Evolutionary conservation across 64 coral and sea anemone species (phyloP).

Genomic region (Montipora cactus): DNA sequence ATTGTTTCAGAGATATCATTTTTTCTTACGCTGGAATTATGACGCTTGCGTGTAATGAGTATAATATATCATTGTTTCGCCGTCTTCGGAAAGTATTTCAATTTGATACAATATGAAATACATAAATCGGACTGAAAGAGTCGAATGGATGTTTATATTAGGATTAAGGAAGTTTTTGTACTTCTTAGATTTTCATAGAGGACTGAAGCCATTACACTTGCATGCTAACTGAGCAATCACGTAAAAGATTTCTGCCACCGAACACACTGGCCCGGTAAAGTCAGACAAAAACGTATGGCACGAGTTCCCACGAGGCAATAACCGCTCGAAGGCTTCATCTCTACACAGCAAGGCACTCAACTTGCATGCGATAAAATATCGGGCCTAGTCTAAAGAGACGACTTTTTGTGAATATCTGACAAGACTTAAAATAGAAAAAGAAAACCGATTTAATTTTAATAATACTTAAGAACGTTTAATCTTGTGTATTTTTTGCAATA

Average conservation of each 20-base stretch:
- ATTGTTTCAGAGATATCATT: not conserved
- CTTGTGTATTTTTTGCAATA: conserved; percentile 19
- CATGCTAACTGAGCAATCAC: not conserved
- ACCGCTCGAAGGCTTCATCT: too few relatives aligned
- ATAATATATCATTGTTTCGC: not conserved
- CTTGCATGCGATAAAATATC: not conserved
- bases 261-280: not conserved
- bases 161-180: not conserved
- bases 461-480: conserved; percentile 4
- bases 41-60: not conserved
- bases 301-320: too few relatives aligned
- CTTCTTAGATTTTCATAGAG: not conserved
- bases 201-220: not conserved
- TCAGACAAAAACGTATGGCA: too few relatives aligned
- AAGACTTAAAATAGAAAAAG: not conserved
- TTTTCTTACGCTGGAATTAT: not conserved
- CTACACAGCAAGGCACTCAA: too few relatives aligned
- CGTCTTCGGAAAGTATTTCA: not conserved
- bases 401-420: not conserved
- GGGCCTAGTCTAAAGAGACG: not conserved
- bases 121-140: not conserved
- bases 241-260: not conserved
- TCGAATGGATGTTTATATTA: not conserved
- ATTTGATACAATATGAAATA: not conserved
- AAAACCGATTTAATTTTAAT: conserved; percentile 28